phyloP scores from a whole-genome alignment of 2,888 invertebrate genomes.

The Papilio protenor region DNA sequence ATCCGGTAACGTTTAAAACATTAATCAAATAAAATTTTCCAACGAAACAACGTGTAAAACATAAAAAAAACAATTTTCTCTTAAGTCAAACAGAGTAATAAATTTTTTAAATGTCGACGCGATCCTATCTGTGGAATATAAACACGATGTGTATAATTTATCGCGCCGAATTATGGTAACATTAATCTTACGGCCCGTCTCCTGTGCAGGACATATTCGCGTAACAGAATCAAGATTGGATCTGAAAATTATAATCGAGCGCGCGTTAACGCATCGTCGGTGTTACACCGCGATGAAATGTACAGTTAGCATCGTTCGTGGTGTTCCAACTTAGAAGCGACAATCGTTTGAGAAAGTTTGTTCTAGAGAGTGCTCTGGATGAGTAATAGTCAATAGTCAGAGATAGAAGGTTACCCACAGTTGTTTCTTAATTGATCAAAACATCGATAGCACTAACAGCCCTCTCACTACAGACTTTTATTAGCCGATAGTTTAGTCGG shows the following conservation, averaged over 20 bases:
- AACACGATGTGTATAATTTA: conserved; percentile 41
- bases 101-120: conserved; percentile 38
- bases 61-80: conserved; percentile 29
- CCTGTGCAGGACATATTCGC: conserved; percentile 36
- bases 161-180: conserved; percentile 39
- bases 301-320: conserved; percentile 49
- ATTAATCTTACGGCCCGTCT: conserved; percentile 37
- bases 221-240: conserved; percentile 40
- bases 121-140: conserved; percentile 41
- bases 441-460: no score
- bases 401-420: no score
- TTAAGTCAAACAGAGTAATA: conserved; percentile 36
- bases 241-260: conserved; percentile 48
- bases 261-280: conserved; percentile 55
- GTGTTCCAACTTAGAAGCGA: neutral
- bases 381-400: no score
- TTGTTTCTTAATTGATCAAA: no score
- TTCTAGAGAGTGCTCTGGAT: no score
- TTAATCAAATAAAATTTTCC: conserved; percentile 29
- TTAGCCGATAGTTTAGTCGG: no score
- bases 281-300: conserved; percentile 75
- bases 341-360: neutral
- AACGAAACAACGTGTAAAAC: conserved; percentile 13
- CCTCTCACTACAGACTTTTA: neutral
- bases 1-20: conserved; percentile 10